Percentiles rank a stretch among this genome's conserved stretches.
Evolutionary conservation across 2,888 invertebrate species (phyloP).

Genomic region (Loripinus fragilis): DNA sequence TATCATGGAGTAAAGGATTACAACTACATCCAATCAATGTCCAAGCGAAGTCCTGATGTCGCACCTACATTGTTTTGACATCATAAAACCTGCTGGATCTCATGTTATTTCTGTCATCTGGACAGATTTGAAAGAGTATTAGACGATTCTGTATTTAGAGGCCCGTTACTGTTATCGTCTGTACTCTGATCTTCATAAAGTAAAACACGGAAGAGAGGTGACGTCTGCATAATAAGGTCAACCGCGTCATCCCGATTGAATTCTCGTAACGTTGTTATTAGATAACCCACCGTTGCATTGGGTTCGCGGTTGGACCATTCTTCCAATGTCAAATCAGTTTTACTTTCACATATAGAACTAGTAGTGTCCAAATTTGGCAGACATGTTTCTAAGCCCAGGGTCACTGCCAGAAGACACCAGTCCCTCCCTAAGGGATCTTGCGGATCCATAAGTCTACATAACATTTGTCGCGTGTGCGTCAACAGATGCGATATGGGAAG

Average conservation of each 20-base stretch:
- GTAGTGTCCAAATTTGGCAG: conserved; percentile 84
- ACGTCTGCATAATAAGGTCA: conserved; percentile 86
- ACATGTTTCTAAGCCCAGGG: conserved; percentile 85
- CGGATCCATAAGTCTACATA: conserved; percentile 85
- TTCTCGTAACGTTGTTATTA: conserved; percentile 86
- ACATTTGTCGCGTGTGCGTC: conserved; percentile 85
- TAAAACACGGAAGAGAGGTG: conserved; percentile 69
- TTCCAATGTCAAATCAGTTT: conserved; percentile 84
- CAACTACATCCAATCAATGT: too few species aligned
- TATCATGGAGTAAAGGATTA: too few species aligned
- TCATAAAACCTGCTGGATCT: too few species aligned
- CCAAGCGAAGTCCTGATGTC: too few species aligned
- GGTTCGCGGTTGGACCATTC: conserved; percentile 84
- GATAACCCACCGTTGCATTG: conserved; percentile 84
- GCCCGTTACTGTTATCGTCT: conserved; percentile 66
- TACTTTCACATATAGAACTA: conserved; percentile 77
- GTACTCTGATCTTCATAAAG: conserved; percentile 75
- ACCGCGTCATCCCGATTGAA: conserved; percentile 87
- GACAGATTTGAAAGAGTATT: conserved; percentile 78
- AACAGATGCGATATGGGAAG: conserved; percentile 87
- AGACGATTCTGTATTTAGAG: conserved; percentile 71
- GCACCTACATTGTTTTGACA: too few species aligned
- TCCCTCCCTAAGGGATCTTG: conserved; percentile 85
- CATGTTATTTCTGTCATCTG: conserved; percentile 65
- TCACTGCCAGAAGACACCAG: conserved; percentile 86